Evolutionary conservation across 30 jellyfish, hydroid and myxozoan species (phyloP).

Genomic region (Aurelia coerulea): DNA sequence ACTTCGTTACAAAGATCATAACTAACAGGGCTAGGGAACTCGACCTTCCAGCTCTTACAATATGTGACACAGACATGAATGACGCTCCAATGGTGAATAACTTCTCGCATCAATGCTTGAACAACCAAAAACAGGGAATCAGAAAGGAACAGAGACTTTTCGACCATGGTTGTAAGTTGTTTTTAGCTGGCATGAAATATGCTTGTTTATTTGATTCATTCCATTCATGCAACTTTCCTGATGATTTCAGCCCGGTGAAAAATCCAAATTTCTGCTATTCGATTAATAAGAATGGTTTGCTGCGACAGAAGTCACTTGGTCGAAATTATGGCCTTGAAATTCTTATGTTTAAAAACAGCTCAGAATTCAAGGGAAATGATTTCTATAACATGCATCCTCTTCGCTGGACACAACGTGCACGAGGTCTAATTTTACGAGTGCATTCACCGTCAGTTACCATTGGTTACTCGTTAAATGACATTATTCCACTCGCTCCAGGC

Average conservation of each 20-base stretch:
- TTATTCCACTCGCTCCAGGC: constrained; percentile 16
- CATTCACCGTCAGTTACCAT: background rate
- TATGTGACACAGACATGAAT: constrained; percentile 22
- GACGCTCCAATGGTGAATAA: too few relatives aligned
- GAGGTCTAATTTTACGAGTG: constrained; percentile 6
- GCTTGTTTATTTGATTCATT: constrained; percentile 7
- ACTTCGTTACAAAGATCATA: background rate
- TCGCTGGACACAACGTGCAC: background rate
- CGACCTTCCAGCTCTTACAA: constrained; percentile 15
- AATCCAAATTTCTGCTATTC: constrained; percentile 8
- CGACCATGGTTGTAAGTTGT: constrained; percentile 23
- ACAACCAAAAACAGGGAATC: too few relatives aligned
- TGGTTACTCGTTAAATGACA: background rate
- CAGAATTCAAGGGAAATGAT: background rate
- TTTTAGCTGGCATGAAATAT: background rate
- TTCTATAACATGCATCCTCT: background rate
- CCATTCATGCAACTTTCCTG: background rate
- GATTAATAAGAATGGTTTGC: constrained; percentile 11
- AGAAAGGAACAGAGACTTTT: background rate
- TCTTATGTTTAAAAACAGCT: constrained; percentile 5
- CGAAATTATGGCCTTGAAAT: constrained; percentile 10
- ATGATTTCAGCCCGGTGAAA: background rate
- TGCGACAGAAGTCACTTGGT: background rate
- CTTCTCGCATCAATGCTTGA: too few relatives aligned
- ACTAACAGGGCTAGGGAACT: background rate